A percentile compares a stretch with the other conserved stretches of the same genome.
phyloP scores from a whole-genome alignment of 2,888 invertebrate genomes.

The Meloe dianella region DNA sequence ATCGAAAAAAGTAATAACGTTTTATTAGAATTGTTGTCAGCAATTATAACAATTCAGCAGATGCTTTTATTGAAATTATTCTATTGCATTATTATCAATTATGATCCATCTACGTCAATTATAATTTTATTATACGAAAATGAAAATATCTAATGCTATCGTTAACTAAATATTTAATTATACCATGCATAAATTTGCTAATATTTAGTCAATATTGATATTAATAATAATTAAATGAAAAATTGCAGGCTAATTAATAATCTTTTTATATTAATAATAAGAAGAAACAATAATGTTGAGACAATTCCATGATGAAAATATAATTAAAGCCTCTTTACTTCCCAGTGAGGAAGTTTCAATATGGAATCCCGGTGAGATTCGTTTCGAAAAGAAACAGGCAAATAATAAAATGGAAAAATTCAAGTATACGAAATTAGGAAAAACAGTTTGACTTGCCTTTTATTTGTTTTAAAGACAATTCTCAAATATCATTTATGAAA shows the following conservation, averaged over 20 bases:
- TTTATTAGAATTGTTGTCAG: not conserved
- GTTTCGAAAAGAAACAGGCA: not conserved
- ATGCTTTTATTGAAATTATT: conserved; percentile 17
- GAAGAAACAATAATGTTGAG: too few species aligned
- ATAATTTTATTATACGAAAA: conserved; percentile 20
- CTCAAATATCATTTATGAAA: not conserved
- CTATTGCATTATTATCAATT: conserved; percentile 13
- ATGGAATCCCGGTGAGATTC: not conserved
- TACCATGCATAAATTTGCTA: not conserved
- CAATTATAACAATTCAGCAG: conserved; percentile 6
- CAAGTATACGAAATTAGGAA: not conserved
- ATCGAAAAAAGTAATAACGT: not conserved
- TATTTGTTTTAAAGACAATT: not conserved
- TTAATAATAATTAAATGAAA: not conserved
- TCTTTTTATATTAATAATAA: too few species aligned
- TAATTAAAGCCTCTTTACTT: not conserved
- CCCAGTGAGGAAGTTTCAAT: not conserved
- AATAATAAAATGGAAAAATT: conserved; percentile 8
- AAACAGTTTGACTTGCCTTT: not conserved
- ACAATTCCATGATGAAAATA: not conserved
- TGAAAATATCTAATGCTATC: not conserved
- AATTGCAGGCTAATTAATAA: not conserved
- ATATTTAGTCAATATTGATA: not conserved
- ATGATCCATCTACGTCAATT: conserved; percentile 16
- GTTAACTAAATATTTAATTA: conserved; percentile 18